Base-by-base conservation (phyloP, 2,113 vertebrate genomes). In the Tenrec ecaudatus region DNA sequence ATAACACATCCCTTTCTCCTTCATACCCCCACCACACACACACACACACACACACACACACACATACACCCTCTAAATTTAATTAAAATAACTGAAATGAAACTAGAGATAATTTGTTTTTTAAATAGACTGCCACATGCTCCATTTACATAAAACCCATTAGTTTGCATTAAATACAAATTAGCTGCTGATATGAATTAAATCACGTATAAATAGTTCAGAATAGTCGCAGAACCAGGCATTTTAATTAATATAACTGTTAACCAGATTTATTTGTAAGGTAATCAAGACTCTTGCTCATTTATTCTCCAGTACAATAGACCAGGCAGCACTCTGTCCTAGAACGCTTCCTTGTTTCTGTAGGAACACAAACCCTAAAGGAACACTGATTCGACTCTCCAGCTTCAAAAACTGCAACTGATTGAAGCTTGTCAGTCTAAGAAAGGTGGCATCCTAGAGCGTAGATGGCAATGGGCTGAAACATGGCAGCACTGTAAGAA, bases 31-130 rank as follows among this genome's bases (percentile, higher is more conserved):
- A 94, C 95, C 97, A 97, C 97, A 97, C 93, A 97, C 96, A 95
- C 9, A 4, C 97, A 97, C 97, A 97, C 93, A 97, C 96, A 95
- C 9, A 4, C 97, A 97, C 97, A 97, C 93, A 97, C 96, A n/a
- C n/a, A n/a, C n/a, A n/a, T n/a, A n/a, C n/a, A 95, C 9, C 3
- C 92, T 98, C 97, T 97, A 98, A 98, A 98, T 98, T 98, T 98
- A 98, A 98, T 98, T 98, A 98, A 98, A 98, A 98, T 98, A 98
- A 98, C 97, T 98, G 97, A 98, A 98, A 98, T 98, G 98, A 98
- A 98, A 98, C 98, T 98, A 97, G 97, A 98, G 98, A 98, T 98
- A 98, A 98, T 98, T 98, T 98, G 97, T 98, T 98, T 98, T 98
- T 98, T 98, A 98, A 98, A 98, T 98, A 98, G 98, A 98, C 96